Evolutionary conservation across 2,113 vertebrate genomes (phyloP), one percentile per base, ranked within the genome.

Genomic region (Larimichthys crocea): DNA sequence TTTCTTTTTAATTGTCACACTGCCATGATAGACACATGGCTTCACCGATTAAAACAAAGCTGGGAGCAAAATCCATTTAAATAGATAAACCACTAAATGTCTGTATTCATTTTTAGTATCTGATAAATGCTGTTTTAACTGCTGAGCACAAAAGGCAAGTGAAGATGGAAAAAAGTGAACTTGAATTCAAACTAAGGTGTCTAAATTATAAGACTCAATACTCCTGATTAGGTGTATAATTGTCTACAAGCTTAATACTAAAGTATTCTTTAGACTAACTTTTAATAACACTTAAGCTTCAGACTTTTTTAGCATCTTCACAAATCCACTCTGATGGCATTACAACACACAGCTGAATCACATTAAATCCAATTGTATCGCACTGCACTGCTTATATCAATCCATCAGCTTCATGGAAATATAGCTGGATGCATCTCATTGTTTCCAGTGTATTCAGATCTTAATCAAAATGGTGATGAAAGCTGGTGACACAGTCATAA

Each of bases 401-500:
- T 88, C 79, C 63, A 84, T 68, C 73, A 79, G 44, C 35, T 61
- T 40, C 57, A 80, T 77, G 69, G 84, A 84, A 88, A 75, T 73
- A 68, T 69, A 78, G 80, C 52, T 57, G 26, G 53, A 72, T 86
- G 61, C 62, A 68, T 76, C 52, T 62, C 50, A 22, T 52, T 88
- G 69, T 78, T 84, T n/a, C 72, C 12, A 12, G 44, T 71, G 73
- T 64, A 73, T 84, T 88, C 69, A 69, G 75, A 84, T 67, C 19
- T 76, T 63, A 60, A 81, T 88, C 80, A 80, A 29, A 80, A 60
- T 56, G 29, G n/a, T 72, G 72, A 65, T 76, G 76, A 57, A 74
- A 82, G 76, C 89, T 81, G 73, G 63, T 79, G 82, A 82, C 68
- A 83, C 79, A 85, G 67, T 84, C 64, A 59, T 66, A 60, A 76